These are phyloP conservation scores for Malachius bipustulatus DNA, from an alignment of 2,888 invertebrate genomes.

Conservation along the genomic window DNA sequence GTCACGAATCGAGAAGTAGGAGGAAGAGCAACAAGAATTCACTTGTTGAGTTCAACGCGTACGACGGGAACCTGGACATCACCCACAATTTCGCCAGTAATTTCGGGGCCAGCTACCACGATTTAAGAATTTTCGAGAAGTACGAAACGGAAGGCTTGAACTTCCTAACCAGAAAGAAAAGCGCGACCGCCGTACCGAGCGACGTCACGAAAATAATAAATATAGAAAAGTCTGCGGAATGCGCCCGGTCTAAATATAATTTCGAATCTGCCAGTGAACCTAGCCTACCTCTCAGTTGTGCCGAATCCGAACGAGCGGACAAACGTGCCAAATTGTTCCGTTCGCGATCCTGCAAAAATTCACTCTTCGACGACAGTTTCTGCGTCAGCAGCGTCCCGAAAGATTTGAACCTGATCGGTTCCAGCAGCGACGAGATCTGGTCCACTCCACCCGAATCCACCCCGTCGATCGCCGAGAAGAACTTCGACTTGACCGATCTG, in stretches of 20 bases:
- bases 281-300: slow-evolving; percentile 26
- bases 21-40: background rate
- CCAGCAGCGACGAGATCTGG: slow-evolving; percentile 25
- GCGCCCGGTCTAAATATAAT: slow-evolving; percentile 30
- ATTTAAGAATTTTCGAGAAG: slow-evolving; percentile 30
- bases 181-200: slow-evolving; percentile 17
- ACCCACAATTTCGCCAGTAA: slow-evolving; percentile 31
- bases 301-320: slow-evolving; percentile 9
- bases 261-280: slow-evolving; percentile 34
- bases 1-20: slow-evolving; percentile 4
- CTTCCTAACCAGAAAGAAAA: slow-evolving; percentile 26
- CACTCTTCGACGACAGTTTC: slow-evolving; percentile 31
- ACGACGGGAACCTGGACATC: slow-evolving; percentile 28
- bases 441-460: slow-evolving; percentile 17
- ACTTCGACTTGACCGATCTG: slow-evolving; percentile 35
- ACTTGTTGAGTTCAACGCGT: slow-evolving; percentile 27
- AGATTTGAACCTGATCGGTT: slow-evolving; percentile 47
- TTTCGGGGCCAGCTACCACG: slow-evolving; percentile 37
- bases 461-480: slow-evolving; percentile 34
- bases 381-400: slow-evolving; percentile 50
- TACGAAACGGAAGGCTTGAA: slow-evolving; percentile 24
- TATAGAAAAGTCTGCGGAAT: slow-evolving; percentile 28
- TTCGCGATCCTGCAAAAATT: slow-evolving; percentile 14
- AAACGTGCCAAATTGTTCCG: slow-evolving; percentile 11
- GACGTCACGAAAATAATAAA: slow-evolving; percentile 27